Conservation (phyloP, 92 coral and sea anemone species). For the Paramuricea clavata region DNA sequence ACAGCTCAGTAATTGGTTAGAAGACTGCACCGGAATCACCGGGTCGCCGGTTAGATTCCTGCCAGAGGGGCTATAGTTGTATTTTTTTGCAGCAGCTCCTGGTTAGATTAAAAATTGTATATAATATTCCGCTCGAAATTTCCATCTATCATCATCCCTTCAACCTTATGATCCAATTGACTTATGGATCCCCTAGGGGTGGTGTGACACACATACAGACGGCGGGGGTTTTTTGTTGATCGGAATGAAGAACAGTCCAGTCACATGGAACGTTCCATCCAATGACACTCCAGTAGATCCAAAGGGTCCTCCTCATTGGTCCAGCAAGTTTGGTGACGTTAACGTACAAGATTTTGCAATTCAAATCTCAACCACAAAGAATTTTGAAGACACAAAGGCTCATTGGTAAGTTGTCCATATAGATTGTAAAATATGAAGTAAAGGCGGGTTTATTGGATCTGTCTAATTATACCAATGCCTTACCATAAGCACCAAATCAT, state of each 20-base stretch:
- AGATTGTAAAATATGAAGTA: too few relatives aligned
- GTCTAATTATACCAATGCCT: too few relatives aligned
- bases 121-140: too few relatives aligned
- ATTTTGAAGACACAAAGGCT: conserved; percentile 8
- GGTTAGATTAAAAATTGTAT: too few relatives aligned
- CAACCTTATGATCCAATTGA: too few relatives aligned
- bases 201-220: conserved; percentile 21
- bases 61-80: too few relatives aligned
- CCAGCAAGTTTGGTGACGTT: conserved; percentile 13
- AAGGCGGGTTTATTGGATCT: too few relatives aligned
- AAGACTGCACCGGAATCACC: too few relatives aligned
- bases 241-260: conserved; percentile 18
- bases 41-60: too few relatives aligned
- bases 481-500: neutral
- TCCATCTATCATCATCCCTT: too few relatives aligned
- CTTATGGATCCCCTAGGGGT: conserved; percentile 3
- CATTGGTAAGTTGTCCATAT: conserved; percentile 23
- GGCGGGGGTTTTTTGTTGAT: conserved; percentile 2
- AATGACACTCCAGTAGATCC: neutral
- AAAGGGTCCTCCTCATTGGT: conserved; percentile 14
- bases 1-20: too few relatives aligned
- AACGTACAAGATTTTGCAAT: conserved; percentile 7
- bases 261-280: conserved; percentile 6
- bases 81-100: too few relatives aligned
- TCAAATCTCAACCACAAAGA: neutral